Evolutionary conservation across 1,140 invertebrate species (phyloP).

Genomic region (Olivierus martensii): DNA sequence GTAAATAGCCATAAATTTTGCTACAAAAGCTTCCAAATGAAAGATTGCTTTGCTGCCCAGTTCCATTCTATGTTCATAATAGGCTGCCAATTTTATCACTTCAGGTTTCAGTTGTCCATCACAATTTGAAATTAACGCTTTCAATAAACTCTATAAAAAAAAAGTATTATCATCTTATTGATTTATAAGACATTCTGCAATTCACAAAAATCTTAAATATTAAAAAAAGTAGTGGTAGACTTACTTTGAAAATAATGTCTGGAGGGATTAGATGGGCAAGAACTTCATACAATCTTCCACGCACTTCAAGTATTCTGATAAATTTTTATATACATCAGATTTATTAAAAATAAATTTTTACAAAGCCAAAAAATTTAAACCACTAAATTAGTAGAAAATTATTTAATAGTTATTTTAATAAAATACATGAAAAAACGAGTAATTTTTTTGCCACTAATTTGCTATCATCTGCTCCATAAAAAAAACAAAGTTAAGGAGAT

Average conservation of each 20-base stretch:
- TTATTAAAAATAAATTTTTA: too few species aligned
- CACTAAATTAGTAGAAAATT: too few species aligned
- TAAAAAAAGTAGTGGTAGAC: too few species aligned
- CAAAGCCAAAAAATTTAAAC: too few species aligned
- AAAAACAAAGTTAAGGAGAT: too few species aligned
- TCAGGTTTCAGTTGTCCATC: conserved; percentile 82
- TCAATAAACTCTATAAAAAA: conserved; percentile 48
- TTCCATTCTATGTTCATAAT: conserved; percentile 79
- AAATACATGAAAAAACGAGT: too few species aligned
- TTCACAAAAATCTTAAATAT: too few species aligned
- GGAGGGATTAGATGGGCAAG: conserved; percentile 86
- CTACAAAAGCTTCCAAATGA: conserved; percentile 93
- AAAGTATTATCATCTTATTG: background rate
- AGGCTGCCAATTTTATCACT: conserved; percentile 66
- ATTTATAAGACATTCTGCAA: too few species aligned
- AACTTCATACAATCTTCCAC: conserved; percentile 82
- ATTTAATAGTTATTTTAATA: too few species aligned
- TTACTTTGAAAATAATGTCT: conserved; percentile 76
- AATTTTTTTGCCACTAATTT: too few species aligned
- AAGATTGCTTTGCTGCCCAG: conserved; percentile 88
- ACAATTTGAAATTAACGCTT: conserved; percentile 61
- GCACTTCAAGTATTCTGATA: conserved; percentile 54
- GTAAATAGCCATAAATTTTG: conserved; percentile 90
- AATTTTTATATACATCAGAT: conserved; percentile 1
- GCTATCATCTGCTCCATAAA: too few species aligned